Base-by-base conservation (phyloP, 2,888 invertebrate species). In the Acutogordius australiensis region DNA sequence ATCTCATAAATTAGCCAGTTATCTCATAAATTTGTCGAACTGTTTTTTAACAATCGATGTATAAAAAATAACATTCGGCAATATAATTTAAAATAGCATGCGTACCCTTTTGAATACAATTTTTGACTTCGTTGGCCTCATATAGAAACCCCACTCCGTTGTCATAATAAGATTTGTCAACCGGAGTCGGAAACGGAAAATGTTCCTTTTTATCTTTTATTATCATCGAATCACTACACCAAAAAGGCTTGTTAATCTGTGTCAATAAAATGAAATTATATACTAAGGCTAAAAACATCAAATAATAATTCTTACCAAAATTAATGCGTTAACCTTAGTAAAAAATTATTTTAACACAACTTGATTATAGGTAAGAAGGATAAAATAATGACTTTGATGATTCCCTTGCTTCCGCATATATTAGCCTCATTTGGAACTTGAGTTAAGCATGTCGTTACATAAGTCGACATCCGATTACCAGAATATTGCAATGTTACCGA, bases 111-210 rank as follows among this genome's bases (percentile, higher is more conserved):
- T 26, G 13, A 4, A 51, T 30, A 26, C n/a, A 21, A 2, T 26
- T 28, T 28, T 26, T 30, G 44, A 28, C 51, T 45, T 61, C 58
- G 18, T 57, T 57, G 4, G 58, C 30, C 29, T 57, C 58, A 18
- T 29, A 28, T 28, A 28, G 13, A 57, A 57, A 57, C 13, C 58
- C 30, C 13, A 29, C 28, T 57, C 28, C 30, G 29, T 57, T 30
- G 13, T 57, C 58, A 18, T 29, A 57, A 18, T 57, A 29, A 8
- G 58, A 57, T 51, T 51, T 51, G n/a, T 8, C 51, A n/a, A 51
- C 51, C 4, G 51, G 4, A n/a, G 8, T 8, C 4, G 51, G 51
- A 51, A 51, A 23, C 8, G 51, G 51, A 23, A 51, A 51, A n/a
- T 51, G 18, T 13, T 21, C 4, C 13, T 8, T 51, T 51, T 51